A percentile compares a stretch with the other conserved stretches of the same genome.
Conservation (phyloP, 1,140 invertebrate species). For the Calliphora vicina region DNA sequence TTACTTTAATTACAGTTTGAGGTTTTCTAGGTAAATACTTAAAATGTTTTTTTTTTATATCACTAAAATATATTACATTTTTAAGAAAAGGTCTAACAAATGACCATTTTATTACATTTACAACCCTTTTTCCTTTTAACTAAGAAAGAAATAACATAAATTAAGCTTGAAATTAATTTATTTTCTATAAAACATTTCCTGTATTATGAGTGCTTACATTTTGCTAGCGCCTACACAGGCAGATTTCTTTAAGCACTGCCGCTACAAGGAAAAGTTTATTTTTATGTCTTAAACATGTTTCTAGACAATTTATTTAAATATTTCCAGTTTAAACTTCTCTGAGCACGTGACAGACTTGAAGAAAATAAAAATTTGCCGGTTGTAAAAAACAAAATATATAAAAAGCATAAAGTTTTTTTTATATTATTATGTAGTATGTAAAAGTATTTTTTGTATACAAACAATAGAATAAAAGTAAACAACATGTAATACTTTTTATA, state of each 20-base stretch:
- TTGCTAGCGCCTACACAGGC: background rate
- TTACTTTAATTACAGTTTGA: no score
- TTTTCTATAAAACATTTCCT: constrained; percentile 1
- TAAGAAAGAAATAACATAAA: background rate
- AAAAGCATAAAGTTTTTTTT: background rate
- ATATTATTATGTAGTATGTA: background rate
- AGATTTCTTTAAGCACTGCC: no score
- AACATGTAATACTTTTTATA: background rate
- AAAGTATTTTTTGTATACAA: constrained; percentile 5
- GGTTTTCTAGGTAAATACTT: background rate
- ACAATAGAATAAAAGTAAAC: constrained; percentile 17
- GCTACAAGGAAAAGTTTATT: no score
- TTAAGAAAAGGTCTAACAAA: background rate
- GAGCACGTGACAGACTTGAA: constrained; percentile 15
- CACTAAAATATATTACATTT: background rate
- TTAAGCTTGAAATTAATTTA: background rate
- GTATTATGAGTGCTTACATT: background rate
- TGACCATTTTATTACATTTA: background rate
- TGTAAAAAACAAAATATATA: background rate
- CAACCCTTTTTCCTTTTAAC: background rate
- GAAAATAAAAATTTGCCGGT: background rate
- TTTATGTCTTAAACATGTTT: constrained; percentile 19
- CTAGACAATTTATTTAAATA: constrained; percentile 26
- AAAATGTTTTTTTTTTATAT: background rate
- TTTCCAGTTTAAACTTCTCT: background rate